Evolutionary conservation across 2,888 invertebrate genomes (phyloP).

Genomic region (Axea sp.): DNA sequence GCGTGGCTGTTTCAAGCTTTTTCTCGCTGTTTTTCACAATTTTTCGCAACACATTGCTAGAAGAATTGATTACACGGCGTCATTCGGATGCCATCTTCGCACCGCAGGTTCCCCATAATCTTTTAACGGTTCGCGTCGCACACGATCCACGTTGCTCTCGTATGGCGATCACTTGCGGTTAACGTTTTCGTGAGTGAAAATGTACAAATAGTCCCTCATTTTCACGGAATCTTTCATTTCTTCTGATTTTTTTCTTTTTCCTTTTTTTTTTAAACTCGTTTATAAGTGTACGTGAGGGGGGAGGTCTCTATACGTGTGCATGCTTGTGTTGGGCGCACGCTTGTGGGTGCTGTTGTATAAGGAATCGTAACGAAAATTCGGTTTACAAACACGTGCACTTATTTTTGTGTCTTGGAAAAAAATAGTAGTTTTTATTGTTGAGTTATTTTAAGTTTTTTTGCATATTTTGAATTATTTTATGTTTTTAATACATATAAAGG

Average conservation of each 20-base stretch:
- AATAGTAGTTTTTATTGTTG: too few relatives aligned
- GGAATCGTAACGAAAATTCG: conserved; percentile 14
- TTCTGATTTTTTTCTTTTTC: background rate
- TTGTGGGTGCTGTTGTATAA: conserved; percentile 30
- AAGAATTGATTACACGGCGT: conserved; percentile 28
- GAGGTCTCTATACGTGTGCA: background rate
- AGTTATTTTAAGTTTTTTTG: background rate
- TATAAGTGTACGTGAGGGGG: background rate
- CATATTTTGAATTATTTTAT: too few relatives aligned
- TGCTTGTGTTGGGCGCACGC: conserved; percentile 22
- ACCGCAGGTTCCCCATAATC: conserved; percentile 9
- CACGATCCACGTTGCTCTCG: conserved; percentile 12
- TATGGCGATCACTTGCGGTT: background rate
- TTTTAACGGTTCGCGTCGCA: conserved; percentile 3
- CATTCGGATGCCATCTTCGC: conserved; percentile 41
- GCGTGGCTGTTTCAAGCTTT: background rate
- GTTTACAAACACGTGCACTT: conserved; percentile 21
- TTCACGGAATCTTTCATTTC: background rate
- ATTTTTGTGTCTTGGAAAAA: too few relatives aligned
- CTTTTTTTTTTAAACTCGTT: background rate
- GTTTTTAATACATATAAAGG: too few relatives aligned
- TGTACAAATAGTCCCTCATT: background rate
- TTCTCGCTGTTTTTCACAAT: background rate
- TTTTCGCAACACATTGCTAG: background rate
- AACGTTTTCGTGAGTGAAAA: background rate